phyloP scores from a whole-genome alignment of 2,888 invertebrate species.

The Pheosia tremula region DNA sequence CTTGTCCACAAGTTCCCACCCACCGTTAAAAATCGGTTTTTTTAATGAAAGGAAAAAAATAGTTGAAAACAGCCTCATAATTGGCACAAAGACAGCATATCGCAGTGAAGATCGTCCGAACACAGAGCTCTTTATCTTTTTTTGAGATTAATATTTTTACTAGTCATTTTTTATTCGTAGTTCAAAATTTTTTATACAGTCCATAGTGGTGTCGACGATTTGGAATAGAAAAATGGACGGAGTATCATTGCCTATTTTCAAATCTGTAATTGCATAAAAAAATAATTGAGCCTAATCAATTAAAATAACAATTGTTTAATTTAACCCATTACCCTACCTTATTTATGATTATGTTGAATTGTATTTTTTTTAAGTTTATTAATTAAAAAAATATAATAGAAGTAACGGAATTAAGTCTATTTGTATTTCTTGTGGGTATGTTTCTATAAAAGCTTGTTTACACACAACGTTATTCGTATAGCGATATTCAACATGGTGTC shows the following conservation, averaged over 20 bases:
- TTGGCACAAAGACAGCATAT: slow-evolving; percentile 80
- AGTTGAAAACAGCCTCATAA: slow-evolving; percentile 66
- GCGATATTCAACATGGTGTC: slow-evolving; percentile 9
- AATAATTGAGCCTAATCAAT: too few relatives aligned
- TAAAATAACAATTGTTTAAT: too few relatives aligned
- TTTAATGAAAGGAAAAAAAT: slow-evolving; percentile 51
- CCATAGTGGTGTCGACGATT: slow-evolving; percentile 58
- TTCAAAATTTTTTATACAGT: slow-evolving; percentile 65
- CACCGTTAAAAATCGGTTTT: slow-evolving; percentile 56
- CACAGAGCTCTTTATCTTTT: slow-evolving; percentile 68
- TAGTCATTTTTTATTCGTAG: slow-evolving; percentile 66
- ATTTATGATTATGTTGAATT: too few relatives aligned
- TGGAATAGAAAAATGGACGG: slow-evolving; percentile 45
- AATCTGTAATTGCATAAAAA: too few relatives aligned
- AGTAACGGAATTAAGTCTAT: too few relatives aligned
- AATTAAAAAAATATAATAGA: too few relatives aligned
- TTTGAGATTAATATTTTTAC: slow-evolving; percentile 75
- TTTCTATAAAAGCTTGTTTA: too few relatives aligned
- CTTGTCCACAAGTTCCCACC: slow-evolving; percentile 67
- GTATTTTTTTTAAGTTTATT: too few relatives aligned
- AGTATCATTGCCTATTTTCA: slow-evolving; percentile 24
- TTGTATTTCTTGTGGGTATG: too few relatives aligned
- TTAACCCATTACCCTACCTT: too few relatives aligned
- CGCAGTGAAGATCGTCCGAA: slow-evolving; percentile 66
- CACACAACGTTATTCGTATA: too few relatives aligned